phyloP scores from a whole-genome alignment of 2,888 invertebrate species.

The Drosophila hamatofila region DNA sequence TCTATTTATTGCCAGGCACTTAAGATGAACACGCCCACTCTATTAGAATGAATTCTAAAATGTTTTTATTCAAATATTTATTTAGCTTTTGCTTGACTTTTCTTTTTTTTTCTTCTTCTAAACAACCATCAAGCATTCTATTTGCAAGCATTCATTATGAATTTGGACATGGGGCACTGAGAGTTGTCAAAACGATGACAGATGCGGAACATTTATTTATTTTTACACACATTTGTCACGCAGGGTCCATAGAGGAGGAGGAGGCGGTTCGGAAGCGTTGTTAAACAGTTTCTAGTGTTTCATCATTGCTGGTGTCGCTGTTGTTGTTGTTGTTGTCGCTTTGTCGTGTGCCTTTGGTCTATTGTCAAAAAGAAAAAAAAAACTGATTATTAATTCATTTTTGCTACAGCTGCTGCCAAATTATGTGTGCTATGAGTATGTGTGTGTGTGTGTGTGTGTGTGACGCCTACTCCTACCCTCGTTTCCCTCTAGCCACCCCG shows the following conservation, averaged over 20 bases:
- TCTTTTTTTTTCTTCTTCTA: not conserved
- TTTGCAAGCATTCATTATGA: conserved; percentile 32
- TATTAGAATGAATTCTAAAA: not conserved
- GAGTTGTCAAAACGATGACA: conserved; percentile 65
- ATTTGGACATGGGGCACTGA: conserved; percentile 60
- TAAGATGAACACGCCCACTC: conserved; percentile 1
- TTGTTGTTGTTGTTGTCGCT: conserved; percentile 26
- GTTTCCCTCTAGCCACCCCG: not conserved
- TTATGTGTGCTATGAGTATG: conserved; percentile 33
- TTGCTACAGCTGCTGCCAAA: conserved; percentile 63
- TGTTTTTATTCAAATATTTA: not conserved
- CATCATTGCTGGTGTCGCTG: conserved; percentile 9
- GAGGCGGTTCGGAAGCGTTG: conserved; percentile 2
- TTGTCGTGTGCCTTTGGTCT: conserved; percentile 75
- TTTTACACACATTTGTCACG: conserved; percentile 31
- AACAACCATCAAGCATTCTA: conserved; percentile 38
- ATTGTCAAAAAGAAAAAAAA: conserved; percentile 49
- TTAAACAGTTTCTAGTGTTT: conserved; percentile 23
- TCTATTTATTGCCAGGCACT: not conserved
- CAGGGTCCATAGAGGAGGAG: not conserved
- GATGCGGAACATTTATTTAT: conserved; percentile 71
- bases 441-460: conserved; percentile 1
- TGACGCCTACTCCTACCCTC: conserved; percentile 1
- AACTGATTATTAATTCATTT: conserved; percentile 73
- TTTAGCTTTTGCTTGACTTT: not conserved